A percentile compares a stretch with the other conserved stretches of the same genome.
phyloP scores from a whole-genome alignment of 1,140 invertebrate species.

The Diachasma alloeum region DNA sequence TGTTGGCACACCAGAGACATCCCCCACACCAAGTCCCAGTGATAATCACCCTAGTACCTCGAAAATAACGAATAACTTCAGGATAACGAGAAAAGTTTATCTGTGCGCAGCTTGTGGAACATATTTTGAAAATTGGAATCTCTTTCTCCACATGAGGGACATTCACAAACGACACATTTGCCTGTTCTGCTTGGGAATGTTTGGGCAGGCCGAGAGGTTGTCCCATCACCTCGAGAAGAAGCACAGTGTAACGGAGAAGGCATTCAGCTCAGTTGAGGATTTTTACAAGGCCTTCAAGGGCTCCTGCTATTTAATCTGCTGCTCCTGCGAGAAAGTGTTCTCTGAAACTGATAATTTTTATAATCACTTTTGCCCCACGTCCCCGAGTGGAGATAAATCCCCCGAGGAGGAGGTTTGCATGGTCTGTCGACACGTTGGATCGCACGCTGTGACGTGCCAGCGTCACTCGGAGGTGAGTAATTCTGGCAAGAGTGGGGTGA shows the following conservation, averaged over 20 bases:
- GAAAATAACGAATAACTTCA: slow-evolving; percentile 63
- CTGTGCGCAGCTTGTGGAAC: slow-evolving; percentile 80
- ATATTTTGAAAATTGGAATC: slow-evolving; percentile 84
- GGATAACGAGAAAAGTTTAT: slow-evolving; percentile 78
- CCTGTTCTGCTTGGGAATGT: slow-evolving; percentile 80
- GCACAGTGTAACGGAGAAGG: slow-evolving; percentile 75
- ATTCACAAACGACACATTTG: slow-evolving; percentile 80
- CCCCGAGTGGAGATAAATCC: slow-evolving; percentile 33
- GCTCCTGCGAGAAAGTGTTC: slow-evolving; percentile 79
- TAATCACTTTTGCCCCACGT: slow-evolving; percentile 71
- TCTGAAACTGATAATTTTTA: slow-evolving; percentile 76
- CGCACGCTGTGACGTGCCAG: slow-evolving; percentile 53
- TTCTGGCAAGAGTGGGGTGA: not conserved
- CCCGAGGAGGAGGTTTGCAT: slow-evolving; percentile 44
- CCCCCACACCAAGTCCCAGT: not conserved
- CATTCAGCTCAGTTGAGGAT: slow-evolving; percentile 71
- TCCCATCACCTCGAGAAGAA: slow-evolving; percentile 77
- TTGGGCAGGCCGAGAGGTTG: slow-evolving; percentile 78
- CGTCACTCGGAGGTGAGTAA: slow-evolving; percentile 34
- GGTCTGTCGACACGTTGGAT: slow-evolving; percentile 51
- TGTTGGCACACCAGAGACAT: slow-evolving; percentile 13
- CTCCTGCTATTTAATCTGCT: slow-evolving; percentile 79
- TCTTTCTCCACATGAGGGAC: slow-evolving; percentile 82
- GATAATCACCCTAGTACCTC: slow-evolving; percentile 40
- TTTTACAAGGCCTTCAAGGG: slow-evolving; percentile 72